phyloP scores from a whole-genome alignment of 2,113 vertebrate genomes.

The Sardina pilchardus region DNA sequence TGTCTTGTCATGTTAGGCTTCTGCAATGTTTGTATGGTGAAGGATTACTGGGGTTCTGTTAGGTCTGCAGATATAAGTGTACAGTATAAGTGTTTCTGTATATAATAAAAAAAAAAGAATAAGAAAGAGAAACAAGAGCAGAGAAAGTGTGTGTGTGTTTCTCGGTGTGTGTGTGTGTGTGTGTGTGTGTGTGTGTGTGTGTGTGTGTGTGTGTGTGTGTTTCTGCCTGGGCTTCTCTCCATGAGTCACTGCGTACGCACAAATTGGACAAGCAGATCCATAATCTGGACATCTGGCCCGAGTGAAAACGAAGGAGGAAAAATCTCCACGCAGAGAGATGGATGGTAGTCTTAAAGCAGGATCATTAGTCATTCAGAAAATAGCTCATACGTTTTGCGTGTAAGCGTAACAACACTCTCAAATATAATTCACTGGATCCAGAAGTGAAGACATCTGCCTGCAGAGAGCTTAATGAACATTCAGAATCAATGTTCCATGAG shows the following conservation, averaged over 20 bases:
- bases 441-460: constrained; percentile 7
- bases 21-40: neutral
- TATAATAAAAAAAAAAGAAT: no score
- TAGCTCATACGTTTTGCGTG: neutral
- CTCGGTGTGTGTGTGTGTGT: constrained; percentile 22
- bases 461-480: constrained; percentile 17
- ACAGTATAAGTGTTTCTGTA: no score
- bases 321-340: neutral
- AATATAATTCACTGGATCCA: neutral
- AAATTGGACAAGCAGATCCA: neutral
- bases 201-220: constrained; percentile 23
- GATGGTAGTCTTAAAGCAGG: neutral
- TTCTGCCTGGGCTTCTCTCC: neutral
- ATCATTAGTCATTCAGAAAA: neutral
- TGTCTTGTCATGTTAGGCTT: neutral
- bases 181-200: constrained; percentile 21
- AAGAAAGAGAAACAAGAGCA: neutral
- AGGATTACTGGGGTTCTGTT: neutral
- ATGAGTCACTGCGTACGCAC: neutral
- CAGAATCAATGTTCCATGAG: neutral
- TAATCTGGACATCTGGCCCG: constrained; percentile 1
- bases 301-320: neutral
- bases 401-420: neutral
- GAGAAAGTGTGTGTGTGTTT: constrained; percentile 3
- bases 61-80: neutral